A percentile compares a stretch with the other conserved stretches of the same genome.
Evolutionary conservation across 2,113 vertebrate genomes (phyloP).

Genomic region (Macaca fascicularis): T2T-MFA8v1.1 NC_088379.1:173350001-173350500

Average conservation of each 20-base stretch:
- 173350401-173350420: background rate
- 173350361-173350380: background rate
- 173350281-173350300: background rate
- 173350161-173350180: background rate
- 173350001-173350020: background rate
- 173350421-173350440: background rate
- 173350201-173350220: background rate
- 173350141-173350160: background rate
- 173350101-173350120: background rate
- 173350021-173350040: background rate
- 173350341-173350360: background rate
- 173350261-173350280: background rate
- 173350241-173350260: background rate
- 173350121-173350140: background rate
- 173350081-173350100: background rate
- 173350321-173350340: background rate
- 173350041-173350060: background rate
- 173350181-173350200: background rate
- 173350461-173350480: background rate
- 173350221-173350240: background rate
- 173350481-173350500: background rate
- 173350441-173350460: background rate
- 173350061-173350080: background rate
- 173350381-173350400: background rate
- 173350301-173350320: conserved; percentile 1